Evolutionary conservation across 1,140 invertebrate genomes (phyloP), one percentile per base, ranked within the genome.

Genomic region (Pygmarrhopalites habei): DNA sequence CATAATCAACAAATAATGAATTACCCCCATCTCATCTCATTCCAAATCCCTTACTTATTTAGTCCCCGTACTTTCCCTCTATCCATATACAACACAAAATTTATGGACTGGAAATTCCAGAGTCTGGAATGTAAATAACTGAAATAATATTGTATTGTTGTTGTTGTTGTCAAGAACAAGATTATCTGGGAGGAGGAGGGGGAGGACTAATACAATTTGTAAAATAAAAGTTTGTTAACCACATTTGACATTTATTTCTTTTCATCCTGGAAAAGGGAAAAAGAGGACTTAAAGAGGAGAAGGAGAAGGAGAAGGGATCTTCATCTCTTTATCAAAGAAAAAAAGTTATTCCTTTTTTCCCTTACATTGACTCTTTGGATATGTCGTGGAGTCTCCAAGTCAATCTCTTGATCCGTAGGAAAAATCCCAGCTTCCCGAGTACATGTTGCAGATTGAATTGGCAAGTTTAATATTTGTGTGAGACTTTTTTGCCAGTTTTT

Each of bases 401-500:
- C 39, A 25, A 25, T n/a, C n/a, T 68, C 66, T 28, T 58, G 39
- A 25, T 35, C 7, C 12, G 28, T 53, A 15, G 66, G 19, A 44
- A 64, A 43, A 12, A 61, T 35, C 17, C 58, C 51, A 29, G 25
- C 23, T 26, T 65, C 58, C 15, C 19, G n/a, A 30, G 30, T 60
- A 7, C 49, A 44, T 19, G 14, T 65, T 28, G 64, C n/a, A n/a
- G 53, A 47, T 59, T 44, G 7, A 10, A 17, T 43, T 3, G 21
- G 25, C 3, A 49, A 29, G 1, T 28, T 46, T 43, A 64, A 14
- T 4, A n/a, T 35, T 29, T 52, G 29, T 1, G 62, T 43, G 15
- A 58, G 59, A 29, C n/a, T 25, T 14, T 58, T 55, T 30, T 35
- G 30, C 66, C 66, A 68, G 28, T 68, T 68, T 26, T 14, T n/a